phyloP scores from a whole-genome alignment of 2,797 vertebrate genomes.

The Glossophaga mutica region DNA sequence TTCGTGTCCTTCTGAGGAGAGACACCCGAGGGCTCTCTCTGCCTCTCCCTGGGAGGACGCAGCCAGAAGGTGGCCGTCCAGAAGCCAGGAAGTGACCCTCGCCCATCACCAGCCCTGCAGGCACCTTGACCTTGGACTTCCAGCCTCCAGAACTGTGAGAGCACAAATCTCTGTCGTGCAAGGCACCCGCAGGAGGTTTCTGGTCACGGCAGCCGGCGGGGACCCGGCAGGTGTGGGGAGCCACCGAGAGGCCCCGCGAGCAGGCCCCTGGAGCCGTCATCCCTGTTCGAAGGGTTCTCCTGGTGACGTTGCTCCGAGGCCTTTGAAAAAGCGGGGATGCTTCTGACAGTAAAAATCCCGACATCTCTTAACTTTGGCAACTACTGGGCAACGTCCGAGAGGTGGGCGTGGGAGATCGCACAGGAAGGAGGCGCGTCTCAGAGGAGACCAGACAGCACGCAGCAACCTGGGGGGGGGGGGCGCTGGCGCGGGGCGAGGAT shows the following conservation, averaged over 20 bases:
- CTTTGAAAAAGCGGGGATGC: background rate
- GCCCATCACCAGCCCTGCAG: too few relatives aligned
- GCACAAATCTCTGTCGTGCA: background rate
- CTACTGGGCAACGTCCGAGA: background rate
- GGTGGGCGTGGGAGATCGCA: background rate
- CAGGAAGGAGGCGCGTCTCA: background rate
- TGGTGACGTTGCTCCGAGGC: background rate
- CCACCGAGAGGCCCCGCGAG: accelerated
- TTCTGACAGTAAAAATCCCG: background rate
- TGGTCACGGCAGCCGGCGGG: accelerated
- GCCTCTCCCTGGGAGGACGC: background rate
- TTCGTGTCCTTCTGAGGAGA: background rate
- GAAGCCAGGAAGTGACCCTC: background rate
- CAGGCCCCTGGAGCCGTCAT: accelerated
- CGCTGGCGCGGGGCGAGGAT: accelerated
- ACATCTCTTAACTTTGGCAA: background rate
- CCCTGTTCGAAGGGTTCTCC: too few relatives aligned
- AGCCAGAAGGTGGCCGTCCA: background rate
- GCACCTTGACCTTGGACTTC: background rate
- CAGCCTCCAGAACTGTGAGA: background rate
- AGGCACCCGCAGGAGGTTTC: accelerated
- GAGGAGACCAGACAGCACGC: background rate
- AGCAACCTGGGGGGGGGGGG: too few relatives aligned
- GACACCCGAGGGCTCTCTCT: too few relatives aligned
- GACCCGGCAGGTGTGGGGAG: accelerated